A percentile compares a stretch with the other conserved stretches of the same genome.
These are phyloP conservation scores for Ptilonorhynchus violaceus DNA, from an alignment of 2,113 vertebrate genomes.

Conservation along the genomic window DNA sequence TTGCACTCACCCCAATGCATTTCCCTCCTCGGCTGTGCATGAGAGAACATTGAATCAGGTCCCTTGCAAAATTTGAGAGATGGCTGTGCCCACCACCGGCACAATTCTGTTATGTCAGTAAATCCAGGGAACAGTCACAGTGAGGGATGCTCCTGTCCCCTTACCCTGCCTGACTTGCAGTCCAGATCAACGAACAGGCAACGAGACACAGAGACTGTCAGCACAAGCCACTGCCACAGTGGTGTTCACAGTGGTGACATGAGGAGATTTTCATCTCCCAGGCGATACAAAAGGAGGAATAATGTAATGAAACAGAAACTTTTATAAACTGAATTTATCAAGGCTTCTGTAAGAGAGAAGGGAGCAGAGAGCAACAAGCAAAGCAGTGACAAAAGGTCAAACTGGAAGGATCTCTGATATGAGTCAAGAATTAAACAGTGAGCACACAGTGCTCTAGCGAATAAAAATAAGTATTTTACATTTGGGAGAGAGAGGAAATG, in stretches of 20 bases:
- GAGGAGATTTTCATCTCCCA: background rate
- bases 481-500: background rate
- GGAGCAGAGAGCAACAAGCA: background rate
- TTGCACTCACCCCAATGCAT: background rate
- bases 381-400: background rate
- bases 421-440: background rate
- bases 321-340: background rate
- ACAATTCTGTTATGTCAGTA: background rate
- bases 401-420: background rate
- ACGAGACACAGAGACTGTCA: accelerated
- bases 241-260: background rate
- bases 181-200: background rate
- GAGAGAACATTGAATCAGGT: background rate
- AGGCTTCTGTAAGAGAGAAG: background rate
- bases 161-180: background rate
- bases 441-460: background rate
- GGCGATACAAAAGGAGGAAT: background rate
- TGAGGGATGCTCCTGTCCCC: background rate
- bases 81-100: background rate
- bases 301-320: background rate
- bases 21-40: background rate
- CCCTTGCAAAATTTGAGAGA: background rate
- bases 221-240: background rate
- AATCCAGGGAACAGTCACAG: background rate
- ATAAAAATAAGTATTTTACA: background rate